Base-by-base conservation (phyloP, 2,888 invertebrate species). In the Apodemia zela region DNA sequence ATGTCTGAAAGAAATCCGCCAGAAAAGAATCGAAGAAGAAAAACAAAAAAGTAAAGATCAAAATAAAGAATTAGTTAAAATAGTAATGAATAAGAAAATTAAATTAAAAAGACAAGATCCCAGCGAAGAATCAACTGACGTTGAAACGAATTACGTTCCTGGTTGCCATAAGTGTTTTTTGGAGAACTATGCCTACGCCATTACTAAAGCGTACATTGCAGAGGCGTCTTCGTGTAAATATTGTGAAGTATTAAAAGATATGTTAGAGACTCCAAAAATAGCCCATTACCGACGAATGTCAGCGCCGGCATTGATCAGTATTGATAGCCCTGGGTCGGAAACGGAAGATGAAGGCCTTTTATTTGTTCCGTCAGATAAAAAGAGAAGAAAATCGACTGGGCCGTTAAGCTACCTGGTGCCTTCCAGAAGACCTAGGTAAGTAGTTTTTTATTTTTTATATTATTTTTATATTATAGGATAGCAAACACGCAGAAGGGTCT, bases 381-480 rank as follows among this genome's bases (percentile, higher is more conserved):
- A 81, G 54, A 81, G 94, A 67, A 88, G 94, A 71, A 93, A 93
- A 70, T 94, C 93, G 0, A 91, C 93, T 1, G 93, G 90, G 0
- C 90, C 90, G 2, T 67, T 92, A 66, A 88, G 86, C 73, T 92
- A 85, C 72, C 73, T 85, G 15, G 73, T 81, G 68, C 81, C 89
- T 74, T 79, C 88, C 6, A 82, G 89, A 71, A 82, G 87, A 80
- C 77, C 82, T 0, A 91, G 91, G 91, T 91, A 66, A 82, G 88
- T 49, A 59, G 54, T 33, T 35, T 38, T 13, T 64, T 38, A 13
- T 11, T 2, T 10, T n/a, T n/a, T n/a, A n/a, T n/a, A n/a, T n/a
- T n/a, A n/a, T n/a, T n/a, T n/a, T n/a, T n/a, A n/a, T n/a, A n/a
- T n/a, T n/a, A n/a, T n/a, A n/a, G n/a, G n/a, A n/a, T n/a, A n/a